These are phyloP conservation scores for Aspidiotus rigidus DNA, from an alignment of 2,888 invertebrate species.

Conservation along the genomic window DNA sequence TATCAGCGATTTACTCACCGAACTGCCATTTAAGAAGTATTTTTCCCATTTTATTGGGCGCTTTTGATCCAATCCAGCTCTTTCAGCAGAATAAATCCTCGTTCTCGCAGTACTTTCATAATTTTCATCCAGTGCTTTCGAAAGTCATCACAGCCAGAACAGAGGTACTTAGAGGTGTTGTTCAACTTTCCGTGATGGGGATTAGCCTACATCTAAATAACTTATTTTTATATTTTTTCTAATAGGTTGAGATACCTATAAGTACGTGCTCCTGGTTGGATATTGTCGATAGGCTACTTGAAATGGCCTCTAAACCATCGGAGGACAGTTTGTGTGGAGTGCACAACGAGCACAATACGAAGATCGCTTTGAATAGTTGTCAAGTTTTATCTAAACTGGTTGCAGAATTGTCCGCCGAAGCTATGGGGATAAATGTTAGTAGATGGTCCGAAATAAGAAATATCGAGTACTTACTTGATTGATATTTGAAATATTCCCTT, in stretches of 20 bases:
- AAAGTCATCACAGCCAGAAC: constrained; percentile 68
- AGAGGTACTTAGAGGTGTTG: constrained; percentile 43
- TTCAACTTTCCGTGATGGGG: background rate
- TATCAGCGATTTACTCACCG: constrained; percentile 37
- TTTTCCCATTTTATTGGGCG: constrained; percentile 27
- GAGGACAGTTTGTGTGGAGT: constrained; percentile 42
- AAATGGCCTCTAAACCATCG: constrained; percentile 72
- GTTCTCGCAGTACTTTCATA: constrained; percentile 9
- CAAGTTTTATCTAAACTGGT: constrained; percentile 72
- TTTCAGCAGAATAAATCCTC: constrained; percentile 26
- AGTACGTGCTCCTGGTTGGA: constrained; percentile 22
- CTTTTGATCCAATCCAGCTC: constrained; percentile 24
- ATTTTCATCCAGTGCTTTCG: constrained; percentile 65
- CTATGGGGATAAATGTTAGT: constrained; percentile 62
- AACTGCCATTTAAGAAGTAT: constrained; percentile 18
- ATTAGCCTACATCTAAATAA: too few relatives aligned
- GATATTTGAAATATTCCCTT: background rate
- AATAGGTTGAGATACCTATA: constrained; percentile 17
- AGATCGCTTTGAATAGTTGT: constrained; percentile 58
- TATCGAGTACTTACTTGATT: background rate
- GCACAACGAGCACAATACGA: constrained; percentile 32
- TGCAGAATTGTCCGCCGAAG: constrained; percentile 75
- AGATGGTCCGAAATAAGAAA: constrained; percentile 17
- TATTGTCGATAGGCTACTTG: constrained; percentile 61
- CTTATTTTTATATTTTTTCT: constrained; percentile 13